A percentile compares a stretch with the other conserved stretches of the same genome.
These are phyloP conservation scores for Anser brachyrhynchus DNA, from an alignment of 2,113 vertebrate genomes.

Conservation along the genomic window DNA sequence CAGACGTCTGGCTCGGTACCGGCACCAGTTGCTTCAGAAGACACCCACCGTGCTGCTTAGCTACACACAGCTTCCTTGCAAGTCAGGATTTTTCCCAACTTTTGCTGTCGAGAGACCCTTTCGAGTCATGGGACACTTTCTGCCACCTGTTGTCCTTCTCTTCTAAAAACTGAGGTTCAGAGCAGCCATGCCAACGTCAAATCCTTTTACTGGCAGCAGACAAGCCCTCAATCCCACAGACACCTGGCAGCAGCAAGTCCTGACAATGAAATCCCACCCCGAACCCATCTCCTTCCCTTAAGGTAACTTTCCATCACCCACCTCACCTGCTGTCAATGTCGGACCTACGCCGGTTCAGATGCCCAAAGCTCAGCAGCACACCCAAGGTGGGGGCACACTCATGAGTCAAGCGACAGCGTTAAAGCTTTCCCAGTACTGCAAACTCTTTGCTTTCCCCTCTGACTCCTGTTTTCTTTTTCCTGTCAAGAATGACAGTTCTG, in stretches of 20 bases:
- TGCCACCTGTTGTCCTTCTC: neutral
- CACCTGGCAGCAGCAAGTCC: neutral
- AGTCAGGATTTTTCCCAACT: neutral
- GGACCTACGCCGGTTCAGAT: neutral
- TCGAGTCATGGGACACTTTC: fast-evolving
- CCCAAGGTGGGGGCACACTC: fast-evolving
- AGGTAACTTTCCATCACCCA: neutral
- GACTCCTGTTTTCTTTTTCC: neutral
- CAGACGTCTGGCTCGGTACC: neutral
- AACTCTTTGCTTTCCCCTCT: neutral
- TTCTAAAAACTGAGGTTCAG: neutral
- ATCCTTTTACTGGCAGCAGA: neutral
- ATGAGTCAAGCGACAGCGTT: neutral
- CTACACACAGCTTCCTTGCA: fast-evolving
- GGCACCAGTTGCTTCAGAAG: neutral
- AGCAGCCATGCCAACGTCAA: neutral
- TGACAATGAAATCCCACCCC: neutral
- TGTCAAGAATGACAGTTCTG: neutral
- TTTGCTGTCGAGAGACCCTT: neutral
- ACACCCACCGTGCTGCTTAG: neutral
- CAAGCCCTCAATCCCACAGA: neutral
- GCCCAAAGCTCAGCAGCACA: neutral
- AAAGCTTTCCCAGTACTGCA: neutral
- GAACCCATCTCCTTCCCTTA: neutral
- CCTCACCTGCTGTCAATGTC: neutral